A percentile compares a stretch with the other conserved stretches of the same genome.
These are phyloP conservation scores for Tichodroma muraria DNA, from an alignment of 2,113 vertebrate genomes.

Conservation along the genomic window DNA sequence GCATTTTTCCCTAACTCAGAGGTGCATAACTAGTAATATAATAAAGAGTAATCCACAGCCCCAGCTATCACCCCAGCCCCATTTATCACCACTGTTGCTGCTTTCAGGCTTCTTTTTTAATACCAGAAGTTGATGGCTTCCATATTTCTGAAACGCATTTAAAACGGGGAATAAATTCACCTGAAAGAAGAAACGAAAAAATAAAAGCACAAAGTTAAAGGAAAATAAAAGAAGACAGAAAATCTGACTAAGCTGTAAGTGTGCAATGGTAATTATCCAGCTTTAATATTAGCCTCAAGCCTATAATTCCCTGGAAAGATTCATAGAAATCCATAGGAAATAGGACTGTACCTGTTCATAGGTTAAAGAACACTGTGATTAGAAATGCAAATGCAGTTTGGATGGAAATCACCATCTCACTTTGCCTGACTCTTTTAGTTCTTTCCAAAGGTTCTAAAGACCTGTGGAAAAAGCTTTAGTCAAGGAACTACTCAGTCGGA, in stretches of 20 bases:
- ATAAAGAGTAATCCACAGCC: neutral
- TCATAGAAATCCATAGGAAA: neutral
- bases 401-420: neutral
- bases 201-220: neutral
- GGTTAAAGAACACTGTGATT: neutral
- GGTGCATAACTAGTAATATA: neutral
- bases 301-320: neutral
- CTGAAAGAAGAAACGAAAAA: neutral
- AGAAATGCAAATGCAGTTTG: neutral
- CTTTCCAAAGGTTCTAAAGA: neutral
- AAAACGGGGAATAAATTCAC: neutral
- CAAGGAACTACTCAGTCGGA: neutral
- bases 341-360: neutral
- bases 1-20: neutral
- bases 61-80: neutral
- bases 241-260: neutral
- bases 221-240: neutral
- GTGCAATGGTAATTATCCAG: neutral
- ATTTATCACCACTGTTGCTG: neutral
- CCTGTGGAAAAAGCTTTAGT: neutral
- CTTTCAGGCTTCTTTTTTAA: neutral
- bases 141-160: neutral
- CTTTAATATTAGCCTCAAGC: neutral
- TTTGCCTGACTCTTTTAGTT: neutral
- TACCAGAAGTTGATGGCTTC: neutral